Conservation (phyloP, 1,140 invertebrate species). For the Procambarus clarkii region DNA sequence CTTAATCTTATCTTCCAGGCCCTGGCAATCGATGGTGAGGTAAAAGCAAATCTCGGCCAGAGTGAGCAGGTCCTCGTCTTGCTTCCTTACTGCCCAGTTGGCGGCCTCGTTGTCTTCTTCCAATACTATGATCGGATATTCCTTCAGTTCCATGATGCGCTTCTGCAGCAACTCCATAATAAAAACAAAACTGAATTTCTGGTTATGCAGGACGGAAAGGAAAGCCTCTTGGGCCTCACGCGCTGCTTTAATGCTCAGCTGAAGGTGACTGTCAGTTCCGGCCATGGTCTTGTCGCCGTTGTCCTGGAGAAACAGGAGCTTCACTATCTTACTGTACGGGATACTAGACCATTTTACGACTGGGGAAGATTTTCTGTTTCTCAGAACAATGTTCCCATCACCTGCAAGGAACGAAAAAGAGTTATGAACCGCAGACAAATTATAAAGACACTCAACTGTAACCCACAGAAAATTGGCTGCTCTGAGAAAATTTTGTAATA, state of each 20-base stretch:
- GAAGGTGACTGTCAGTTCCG: background rate
- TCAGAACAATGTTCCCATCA: no score
- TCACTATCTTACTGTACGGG: background rate
- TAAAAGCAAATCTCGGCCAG: background rate
- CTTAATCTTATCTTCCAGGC: conserved; percentile 7
- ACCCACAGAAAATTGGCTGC: no score
- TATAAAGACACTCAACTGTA: no score
- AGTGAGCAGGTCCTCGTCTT: conserved; percentile 20
- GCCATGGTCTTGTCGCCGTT: conserved; percentile 16
- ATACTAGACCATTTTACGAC: no score
- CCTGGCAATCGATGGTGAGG: background rate
- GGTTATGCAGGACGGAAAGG: no score
- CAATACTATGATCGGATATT: background rate
- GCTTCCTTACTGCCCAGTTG: background rate
- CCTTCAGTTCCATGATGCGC: background rate
- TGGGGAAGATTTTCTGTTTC: no score
- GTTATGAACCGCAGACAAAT: no score
- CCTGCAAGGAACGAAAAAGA: no score
- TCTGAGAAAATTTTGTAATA: no score
- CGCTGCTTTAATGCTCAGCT: background rate
- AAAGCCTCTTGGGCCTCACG: no score
- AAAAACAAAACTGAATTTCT: no score
- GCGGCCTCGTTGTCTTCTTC: background rate
- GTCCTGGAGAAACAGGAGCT: conserved; percentile 26
- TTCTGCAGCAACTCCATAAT: background rate